Base-by-base conservation (phyloP, 2,797 vertebrate species). In the Eurystomus glaucurus region DNA sequence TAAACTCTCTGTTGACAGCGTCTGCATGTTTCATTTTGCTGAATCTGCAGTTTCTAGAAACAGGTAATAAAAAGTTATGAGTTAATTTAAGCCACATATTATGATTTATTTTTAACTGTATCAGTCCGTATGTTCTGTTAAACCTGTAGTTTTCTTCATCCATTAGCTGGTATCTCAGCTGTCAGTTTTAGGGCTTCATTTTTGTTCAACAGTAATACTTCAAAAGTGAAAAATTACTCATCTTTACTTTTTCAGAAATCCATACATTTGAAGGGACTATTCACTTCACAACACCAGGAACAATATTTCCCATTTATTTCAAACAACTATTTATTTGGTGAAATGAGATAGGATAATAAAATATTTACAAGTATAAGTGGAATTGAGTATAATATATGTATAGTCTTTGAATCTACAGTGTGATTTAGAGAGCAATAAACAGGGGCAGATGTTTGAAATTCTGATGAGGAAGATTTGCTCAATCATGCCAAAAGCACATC, bases 1-100 rank as follows among this genome's bases (percentile, higher is more conserved):
- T 99, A 99, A 96, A 99, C 99, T 96, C 98, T 99, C 98, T 98
- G 99, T 98, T 98, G 98, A 98, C 99, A 99, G 95, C 98, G 98
- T 58, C 96, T 98, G 98, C 99, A 99, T 3, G 96, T 98, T 98
- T 99, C 99, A 33, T 99, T 99, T 98, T 99, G 99, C 95, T 98
- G 99, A 97, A 99, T 98, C 95, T 98, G 99, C 98, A 98, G 98
- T 98, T 99, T 98, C 98, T 98, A 86, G 88, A 98, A 98, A 39
- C 90, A 98, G 80, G 90, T 90, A 52, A 93, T 83, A 54, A 96
- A 92, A 95, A 43, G 65, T 93, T 85, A 81, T 2, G 11, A 52
- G 45, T 84, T 92, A 83, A 35, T 81, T 55, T 83, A 76, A 94
- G 55, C 79, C n/a, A 76, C 20, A n/a, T 39, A 33, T 39, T 78